Evolutionary conservation across 2,113 vertebrate genomes (phyloP), one percentile per base, ranked within the genome.

Genomic region (Acanthisitta chloris): DNA sequence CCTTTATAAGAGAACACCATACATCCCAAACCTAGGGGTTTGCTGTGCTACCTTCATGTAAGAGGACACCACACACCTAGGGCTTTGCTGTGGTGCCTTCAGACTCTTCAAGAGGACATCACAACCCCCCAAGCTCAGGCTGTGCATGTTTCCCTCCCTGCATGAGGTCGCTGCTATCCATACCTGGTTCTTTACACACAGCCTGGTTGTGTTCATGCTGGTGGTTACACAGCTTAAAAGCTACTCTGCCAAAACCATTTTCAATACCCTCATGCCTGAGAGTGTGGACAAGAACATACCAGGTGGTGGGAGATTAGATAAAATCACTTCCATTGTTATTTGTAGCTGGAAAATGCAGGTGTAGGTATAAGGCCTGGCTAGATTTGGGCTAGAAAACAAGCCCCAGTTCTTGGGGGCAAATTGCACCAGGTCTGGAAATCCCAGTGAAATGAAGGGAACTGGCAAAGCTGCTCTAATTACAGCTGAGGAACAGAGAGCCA

Each of bases 291-390:
- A 95, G 92, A 95, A 88, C 88, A 86, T 94, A 84, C 88, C 93
- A 92, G 87, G 93, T 94, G 88, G 82, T 83, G 48, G 55, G 31
- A 97, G 96, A 97, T 96, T 71, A 96, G 96, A 96, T 96, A 96
- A 94, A 96, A 96, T 94, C 90, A 40, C 76, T 96, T 86, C 90
- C 82, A 96, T 95, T 94, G 82, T 96, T 96, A 88, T 81, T 92
- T 72, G 82, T 62, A 94, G 79, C 57, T 92, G 51, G 88, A 93
- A 94, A 95, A 96, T 69, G 89, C 94, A 97, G 83, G 89, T 89
- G 69, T 58, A 91, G 83, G 73, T 72, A 81, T 66, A 92, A 86
- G 55, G 65, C 49, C 69, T 94, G 72, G 76, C 42, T 80, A 34
- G 83, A 73, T 81, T 46, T 51, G 48, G 65, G 77, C 49, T 93